Evolutionary conservation across 2,888 invertebrate genomes (phyloP).

Genomic region (Drosophila incognita): DNA sequence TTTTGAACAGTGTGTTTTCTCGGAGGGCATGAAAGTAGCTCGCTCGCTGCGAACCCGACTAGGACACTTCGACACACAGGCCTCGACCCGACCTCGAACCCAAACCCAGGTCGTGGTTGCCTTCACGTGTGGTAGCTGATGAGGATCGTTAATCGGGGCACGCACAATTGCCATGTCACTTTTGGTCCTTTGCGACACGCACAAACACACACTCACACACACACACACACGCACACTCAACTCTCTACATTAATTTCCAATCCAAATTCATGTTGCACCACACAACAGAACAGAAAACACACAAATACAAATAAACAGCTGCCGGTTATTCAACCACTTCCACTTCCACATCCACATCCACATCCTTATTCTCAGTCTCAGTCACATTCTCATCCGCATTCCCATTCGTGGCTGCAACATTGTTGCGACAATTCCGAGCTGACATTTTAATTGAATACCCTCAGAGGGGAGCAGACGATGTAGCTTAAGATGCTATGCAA

Average conservation of each 20-base stretch:
- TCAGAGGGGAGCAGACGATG: constrained; percentile 17
- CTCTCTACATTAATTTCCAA: constrained; percentile 69
- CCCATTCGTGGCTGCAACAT: constrained; percentile 22
- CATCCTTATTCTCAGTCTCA: constrained; percentile 2
- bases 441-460: constrained; percentile 73
- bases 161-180: constrained; percentile 29
- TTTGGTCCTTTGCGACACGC: constrained; percentile 7
- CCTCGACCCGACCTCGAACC: constrained; percentile 10
- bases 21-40: constrained; percentile 1
- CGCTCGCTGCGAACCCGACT: neutral
- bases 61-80: constrained; percentile 2
- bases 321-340: constrained; percentile 16
- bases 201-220: neutral
- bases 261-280: constrained; percentile 60
- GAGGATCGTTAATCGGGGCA: constrained; percentile 40
- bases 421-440: constrained; percentile 49
- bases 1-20: neutral
- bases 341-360: constrained; percentile 1
- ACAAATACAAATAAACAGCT: constrained; percentile 30
- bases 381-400: constrained; percentile 7
- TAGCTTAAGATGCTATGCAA: constrained; percentile 28
- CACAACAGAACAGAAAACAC: constrained; percentile 8
- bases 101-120: neutral
- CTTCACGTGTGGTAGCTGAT: constrained; percentile 19
- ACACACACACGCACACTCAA: constrained; percentile 3